Base-by-base conservation (phyloP, 30 jellyfish, hydroid and myxozoan genomes). In the Hydractinia echinata region DNA sequence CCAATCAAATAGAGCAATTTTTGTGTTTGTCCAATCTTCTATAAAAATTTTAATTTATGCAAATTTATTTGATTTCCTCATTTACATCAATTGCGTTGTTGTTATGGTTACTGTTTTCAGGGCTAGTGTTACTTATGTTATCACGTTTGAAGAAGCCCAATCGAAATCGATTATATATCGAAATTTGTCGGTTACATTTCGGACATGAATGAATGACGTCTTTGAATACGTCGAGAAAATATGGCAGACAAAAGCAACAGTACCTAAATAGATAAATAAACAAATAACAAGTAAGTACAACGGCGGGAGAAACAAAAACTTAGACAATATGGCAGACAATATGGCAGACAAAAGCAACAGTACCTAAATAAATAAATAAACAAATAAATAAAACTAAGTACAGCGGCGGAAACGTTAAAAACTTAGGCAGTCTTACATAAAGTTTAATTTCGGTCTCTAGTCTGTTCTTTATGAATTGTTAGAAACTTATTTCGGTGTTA, bases 171-270 rank as follows among this genome's bases (percentile, higher is more conserved):
- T 92, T 80, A 67, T 92, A 92, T 7, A 87, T 74, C 4, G 96
- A 92, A 19, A 92, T 92, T 79, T 88, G 90, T 81, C 72, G 16
- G 73, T 69, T 92, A 83, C 98, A 92, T 6, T 86, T 77, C 50
- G 98, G 96, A 72, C 98, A 92, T 5, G 93, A 73, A 73, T 92
- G 98, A 5, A 79, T 80, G 68, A 92, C 96, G 66, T 92, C 88
- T 79, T 87, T 86, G 73, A 92, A 67, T 10, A 88, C 89, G 30
- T 87, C 86, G 86, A 92, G 73, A 48, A 87, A 84, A 8, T 76
- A 88, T 8, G 98, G 98, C 39, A 92, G 50, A 87, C 95, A 87
- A 77, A 96, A 92, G 77, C 98, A 92, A 76, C 92, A 92, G 73
- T 89, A 87, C 81, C 97, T 91, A 79, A 53, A 77, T 18, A 49